Percentiles rank a stretch among this genome's conserved stretches.
Evolutionary conservation across 2,797 vertebrate genomes (phyloP).

Genomic region (Myripristis jacobus): DNA sequence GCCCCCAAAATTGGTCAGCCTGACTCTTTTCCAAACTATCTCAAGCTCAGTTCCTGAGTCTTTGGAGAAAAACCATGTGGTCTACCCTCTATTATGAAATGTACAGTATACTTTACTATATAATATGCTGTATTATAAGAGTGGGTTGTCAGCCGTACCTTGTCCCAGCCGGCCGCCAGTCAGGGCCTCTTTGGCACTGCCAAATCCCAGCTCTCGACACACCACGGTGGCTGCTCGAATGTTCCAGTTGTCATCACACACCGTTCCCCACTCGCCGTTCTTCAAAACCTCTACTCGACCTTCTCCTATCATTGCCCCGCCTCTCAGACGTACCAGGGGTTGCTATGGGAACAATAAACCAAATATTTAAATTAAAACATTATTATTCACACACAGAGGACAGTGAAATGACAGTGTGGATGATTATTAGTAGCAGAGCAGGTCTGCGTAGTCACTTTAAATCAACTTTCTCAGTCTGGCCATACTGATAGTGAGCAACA

Average conservation of each 20-base stretch:
- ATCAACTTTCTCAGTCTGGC: no score
- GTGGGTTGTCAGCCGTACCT: conserved; percentile 81
- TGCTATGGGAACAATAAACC: conserved; percentile 80
- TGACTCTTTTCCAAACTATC: not conserved
- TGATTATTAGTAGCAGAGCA: no score
- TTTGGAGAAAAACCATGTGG: not conserved
- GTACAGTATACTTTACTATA: no score
- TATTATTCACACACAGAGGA: no score
- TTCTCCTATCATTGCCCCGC: conserved; percentile 91
- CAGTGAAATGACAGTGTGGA: no score
- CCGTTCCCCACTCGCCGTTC: conserved; percentile 93
- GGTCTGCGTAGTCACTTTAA: no score
- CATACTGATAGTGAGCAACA: no score
- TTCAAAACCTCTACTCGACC: conserved; percentile 95
- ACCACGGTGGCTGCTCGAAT: conserved; percentile 91
- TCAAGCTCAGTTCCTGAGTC: not conserved
- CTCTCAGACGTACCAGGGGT: conserved; percentile 91
- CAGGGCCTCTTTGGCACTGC: conserved; percentile 92
- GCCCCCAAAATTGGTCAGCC: not conserved
- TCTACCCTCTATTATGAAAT: not conserved
- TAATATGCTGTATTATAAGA: no score
- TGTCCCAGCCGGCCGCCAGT: conserved; percentile 88
- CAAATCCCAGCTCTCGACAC: conserved; percentile 95
- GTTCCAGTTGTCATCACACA: conserved; percentile 95
- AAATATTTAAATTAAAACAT: not conserved